These are phyloP conservation scores for Macropus fuliginosus DNA, from an alignment of 2,797 vertebrate genomes.

Conservation along the genomic window DNA sequence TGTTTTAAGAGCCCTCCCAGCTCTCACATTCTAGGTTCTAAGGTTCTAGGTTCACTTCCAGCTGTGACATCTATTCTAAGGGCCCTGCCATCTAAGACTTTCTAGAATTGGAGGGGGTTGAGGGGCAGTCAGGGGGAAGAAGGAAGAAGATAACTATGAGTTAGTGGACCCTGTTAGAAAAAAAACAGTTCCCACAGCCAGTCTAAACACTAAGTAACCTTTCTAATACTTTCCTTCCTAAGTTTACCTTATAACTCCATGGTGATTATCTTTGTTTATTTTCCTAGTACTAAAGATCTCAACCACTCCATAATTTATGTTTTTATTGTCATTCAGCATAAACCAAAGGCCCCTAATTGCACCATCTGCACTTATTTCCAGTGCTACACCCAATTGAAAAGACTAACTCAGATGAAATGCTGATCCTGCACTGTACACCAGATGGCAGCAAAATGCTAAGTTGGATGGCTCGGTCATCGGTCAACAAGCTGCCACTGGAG, in stretches of 20 bases:
- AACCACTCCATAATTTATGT: not conserved
- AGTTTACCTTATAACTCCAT: constrained; percentile 24
- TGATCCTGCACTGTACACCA: constrained; percentile 16
- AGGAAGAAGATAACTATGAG: not conserved
- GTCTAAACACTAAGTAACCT: not conserved
- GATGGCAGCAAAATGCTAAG: constrained; percentile 69
- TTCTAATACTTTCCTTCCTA: not conserved
- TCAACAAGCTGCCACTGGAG: not conserved
- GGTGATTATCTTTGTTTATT: constrained; percentile 23
- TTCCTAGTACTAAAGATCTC: constrained; percentile 33
- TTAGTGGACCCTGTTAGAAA: not conserved
- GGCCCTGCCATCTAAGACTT: not conserved
- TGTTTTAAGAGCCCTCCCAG: not conserved
- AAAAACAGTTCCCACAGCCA: not conserved
- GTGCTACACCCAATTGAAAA: not conserved
- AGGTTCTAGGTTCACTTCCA: not conserved
- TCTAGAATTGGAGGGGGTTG: not conserved
- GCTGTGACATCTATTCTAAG: not conserved
- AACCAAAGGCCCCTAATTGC: not conserved
- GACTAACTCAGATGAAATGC: not conserved
- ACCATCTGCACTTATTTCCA: not conserved
- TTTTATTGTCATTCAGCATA: not conserved
- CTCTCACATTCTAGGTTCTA: not conserved
- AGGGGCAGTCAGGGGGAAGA: not conserved
- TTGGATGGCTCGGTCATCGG: not conserved